Evolutionary conservation across 2,797 vertebrate genomes (phyloP).

Genomic region (Phaenicophaeus curvirostris): DNA sequence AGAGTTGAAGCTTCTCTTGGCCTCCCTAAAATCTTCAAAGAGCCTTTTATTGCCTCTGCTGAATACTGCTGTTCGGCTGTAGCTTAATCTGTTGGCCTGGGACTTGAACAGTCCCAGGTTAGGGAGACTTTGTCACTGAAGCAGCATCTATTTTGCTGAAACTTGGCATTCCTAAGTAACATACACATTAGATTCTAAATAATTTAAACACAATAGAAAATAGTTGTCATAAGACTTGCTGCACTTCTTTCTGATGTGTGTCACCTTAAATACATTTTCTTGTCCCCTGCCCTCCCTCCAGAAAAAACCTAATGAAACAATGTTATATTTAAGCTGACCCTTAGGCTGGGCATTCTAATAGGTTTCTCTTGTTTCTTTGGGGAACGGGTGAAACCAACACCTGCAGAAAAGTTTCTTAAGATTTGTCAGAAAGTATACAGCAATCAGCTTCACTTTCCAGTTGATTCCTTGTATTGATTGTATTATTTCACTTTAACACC

Average conservation of each 20-base stretch:
- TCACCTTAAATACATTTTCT: neutral
- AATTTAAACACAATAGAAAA: neutral
- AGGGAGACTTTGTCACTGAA: neutral
- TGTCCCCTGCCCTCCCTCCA: too few species aligned
- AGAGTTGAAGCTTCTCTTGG: neutral
- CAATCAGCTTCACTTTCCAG: constrained; percentile 13
- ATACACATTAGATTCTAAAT: neutral
- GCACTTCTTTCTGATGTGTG: neutral
- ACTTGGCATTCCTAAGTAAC: neutral
- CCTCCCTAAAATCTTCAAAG: neutral
- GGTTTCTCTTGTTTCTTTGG: neutral
- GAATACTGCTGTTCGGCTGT: neutral
- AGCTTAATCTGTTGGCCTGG: neutral
- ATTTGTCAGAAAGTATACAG: neutral
- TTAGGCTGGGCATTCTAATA: neutral
- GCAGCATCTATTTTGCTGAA: neutral
- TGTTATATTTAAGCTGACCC: neutral
- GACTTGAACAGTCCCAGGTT: neutral
- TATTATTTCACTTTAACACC: neutral
- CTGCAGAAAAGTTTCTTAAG: neutral
- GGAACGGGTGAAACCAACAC: neutral
- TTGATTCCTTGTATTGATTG: constrained; percentile 25
- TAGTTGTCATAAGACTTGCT: neutral
- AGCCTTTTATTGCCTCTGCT: neutral
- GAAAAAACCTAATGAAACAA: neutral